These are phyloP conservation scores for Dasypolia templi DNA, from an alignment of 2,888 invertebrate species.

Conservation along the genomic window DNA sequence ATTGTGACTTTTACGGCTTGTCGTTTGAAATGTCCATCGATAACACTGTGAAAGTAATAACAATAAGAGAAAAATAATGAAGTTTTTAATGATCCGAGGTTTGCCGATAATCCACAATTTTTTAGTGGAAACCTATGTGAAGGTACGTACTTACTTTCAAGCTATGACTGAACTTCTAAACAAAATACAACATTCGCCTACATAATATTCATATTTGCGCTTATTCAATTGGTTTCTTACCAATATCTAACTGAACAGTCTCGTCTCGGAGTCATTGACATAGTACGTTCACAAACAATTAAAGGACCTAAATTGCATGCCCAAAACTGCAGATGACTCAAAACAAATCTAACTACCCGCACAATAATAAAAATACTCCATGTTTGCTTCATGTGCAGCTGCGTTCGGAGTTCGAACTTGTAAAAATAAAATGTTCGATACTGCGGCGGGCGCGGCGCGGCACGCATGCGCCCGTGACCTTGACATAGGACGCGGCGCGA, in stretches of 20 bases:
- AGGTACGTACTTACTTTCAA: background rate
- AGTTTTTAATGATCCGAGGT: background rate
- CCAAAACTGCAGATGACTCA: slow-evolving; percentile 27
- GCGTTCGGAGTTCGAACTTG: slow-evolving; percentile 62
- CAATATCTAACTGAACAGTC: background rate
- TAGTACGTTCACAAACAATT: background rate
- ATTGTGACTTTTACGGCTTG: slow-evolving; percentile 31
- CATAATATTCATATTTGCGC: background rate
- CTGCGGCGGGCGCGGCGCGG: slow-evolving; percentile 57
- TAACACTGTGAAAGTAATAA: slow-evolving; percentile 15
- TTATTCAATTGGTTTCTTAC: background rate
- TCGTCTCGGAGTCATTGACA: background rate
- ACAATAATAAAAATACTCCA: slow-evolving; percentile 37
- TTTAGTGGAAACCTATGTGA: background rate
- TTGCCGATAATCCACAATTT: background rate
- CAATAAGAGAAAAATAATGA: slow-evolving; percentile 18
- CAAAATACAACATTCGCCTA: background rate
- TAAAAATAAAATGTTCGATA: slow-evolving; percentile 69
- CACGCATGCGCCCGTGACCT: slow-evolving; percentile 80
- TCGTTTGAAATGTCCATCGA: slow-evolving; percentile 29
- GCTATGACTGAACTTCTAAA: too few species aligned
- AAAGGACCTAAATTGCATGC: slow-evolving; percentile 3
- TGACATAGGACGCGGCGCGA: slow-evolving; percentile 74
- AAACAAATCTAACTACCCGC: slow-evolving; percentile 24
- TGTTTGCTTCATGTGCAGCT: slow-evolving; percentile 61